phyloP scores from a whole-genome alignment of 2,113 vertebrate genomes.

The Lepisosteus oculatus region DNA sequence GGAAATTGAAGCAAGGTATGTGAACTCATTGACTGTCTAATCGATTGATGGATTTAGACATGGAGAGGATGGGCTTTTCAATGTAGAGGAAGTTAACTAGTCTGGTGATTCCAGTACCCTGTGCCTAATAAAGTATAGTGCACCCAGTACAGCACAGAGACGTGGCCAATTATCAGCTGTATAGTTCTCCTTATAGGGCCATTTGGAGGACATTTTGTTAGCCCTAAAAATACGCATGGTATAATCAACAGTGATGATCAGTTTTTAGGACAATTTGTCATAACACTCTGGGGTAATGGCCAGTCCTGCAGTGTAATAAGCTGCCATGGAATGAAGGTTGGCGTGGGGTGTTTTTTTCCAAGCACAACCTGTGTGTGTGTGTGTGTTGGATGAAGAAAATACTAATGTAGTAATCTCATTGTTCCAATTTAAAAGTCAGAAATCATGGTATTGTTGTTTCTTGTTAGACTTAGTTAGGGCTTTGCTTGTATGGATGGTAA shows the following conservation, averaged over 20 bases:
- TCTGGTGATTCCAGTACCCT: constrained; percentile 34
- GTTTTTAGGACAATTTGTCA: not conserved
- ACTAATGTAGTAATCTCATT: no score
- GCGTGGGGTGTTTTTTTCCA: no score
- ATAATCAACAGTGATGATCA: constrained; percentile 26
- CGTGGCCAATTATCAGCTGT: constrained; percentile 32
- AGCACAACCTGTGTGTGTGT: no score
- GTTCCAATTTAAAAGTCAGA: no score
- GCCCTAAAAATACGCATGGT: constrained; percentile 18
- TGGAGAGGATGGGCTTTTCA: constrained; percentile 34
- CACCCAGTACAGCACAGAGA: constrained; percentile 22
- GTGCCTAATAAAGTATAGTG: constrained; percentile 14
- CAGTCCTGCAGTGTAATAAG: no score
- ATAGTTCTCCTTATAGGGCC: constrained; percentile 22
- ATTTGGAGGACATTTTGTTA: constrained; percentile 34
- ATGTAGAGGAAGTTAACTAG: constrained; percentile 56
- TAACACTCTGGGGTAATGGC: no score
- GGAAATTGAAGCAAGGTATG: constrained; percentile 55
- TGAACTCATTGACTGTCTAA: constrained; percentile 45
- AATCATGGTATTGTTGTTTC: no score
- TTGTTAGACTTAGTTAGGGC: no score
- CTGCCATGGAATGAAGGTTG: no score
- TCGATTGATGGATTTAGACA: constrained; percentile 58
- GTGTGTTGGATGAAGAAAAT: no score
- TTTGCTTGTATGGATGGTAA: no score